Base-by-base conservation (phyloP, 64 coral and sea anemone genomes). In the Montipora efflorescens region DNA sequence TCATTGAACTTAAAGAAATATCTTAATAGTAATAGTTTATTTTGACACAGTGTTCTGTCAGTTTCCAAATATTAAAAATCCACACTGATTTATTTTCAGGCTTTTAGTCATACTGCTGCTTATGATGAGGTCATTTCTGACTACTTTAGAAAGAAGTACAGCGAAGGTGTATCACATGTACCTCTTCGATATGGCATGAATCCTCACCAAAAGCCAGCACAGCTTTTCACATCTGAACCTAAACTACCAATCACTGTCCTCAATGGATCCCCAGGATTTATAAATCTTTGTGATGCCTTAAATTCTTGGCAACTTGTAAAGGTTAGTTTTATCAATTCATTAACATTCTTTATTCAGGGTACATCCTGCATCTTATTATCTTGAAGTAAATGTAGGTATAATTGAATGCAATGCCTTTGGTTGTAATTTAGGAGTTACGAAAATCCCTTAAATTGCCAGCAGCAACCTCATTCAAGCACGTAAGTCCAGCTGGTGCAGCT, bases 241-340 rank as follows among this genome's bases (percentile, higher is more conserved):
- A 88, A 95, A 43, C 80, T 98, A 22, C 97, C 97, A 64, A 91
- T 98, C 45, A 98, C 90, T 76, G 94, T 98, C 2, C 78, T 98
- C 14, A 98, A 95, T 95, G 94, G 97, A 22, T 93, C 97, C 19
- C 97, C 97, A 67, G 97, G 97, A 49, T 98, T 98, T 80, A 98
- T 98, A 49, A 98, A 98, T 70, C 85, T 98, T 51, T 98, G 97
- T 94, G 97, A 98, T 95, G 94, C 97, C 76, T 95, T 98, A 66
- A 98, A 98, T 74, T 98, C 97, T 1, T 98, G 97, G 97, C 97
- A 98, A 19, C 88, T 98, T 66, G 97, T 98, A 12, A 93, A 61
- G 79, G 97, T 98, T 64, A 76, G 91, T 44, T 67, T 44, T 5
- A 16, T 21, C 15, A 36, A 36, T 36, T 36, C 36, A 36, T 36